Percentiles rank a stretch among this genome's conserved stretches.
These are phyloP conservation scores for Poeciliopsis infans DNA, from an alignment of 2,797 vertebrate species.

Conservation along the genomic window DNA sequence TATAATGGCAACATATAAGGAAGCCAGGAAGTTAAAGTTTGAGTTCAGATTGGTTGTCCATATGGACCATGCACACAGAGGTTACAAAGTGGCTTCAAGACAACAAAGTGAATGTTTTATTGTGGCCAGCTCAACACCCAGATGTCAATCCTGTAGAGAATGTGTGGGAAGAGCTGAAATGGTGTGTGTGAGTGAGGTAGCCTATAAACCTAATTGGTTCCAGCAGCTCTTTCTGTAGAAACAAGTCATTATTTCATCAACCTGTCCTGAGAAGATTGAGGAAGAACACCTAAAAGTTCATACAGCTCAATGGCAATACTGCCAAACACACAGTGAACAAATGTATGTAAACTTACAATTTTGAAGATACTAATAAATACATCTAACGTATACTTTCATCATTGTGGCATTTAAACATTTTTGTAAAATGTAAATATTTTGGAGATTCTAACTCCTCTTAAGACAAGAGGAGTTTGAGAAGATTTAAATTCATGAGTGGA, in stretches of 20 bases:
- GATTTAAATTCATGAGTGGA: too few species aligned
- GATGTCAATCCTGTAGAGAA: background rate
- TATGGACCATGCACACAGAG: too few species aligned
- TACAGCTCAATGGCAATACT: background rate
- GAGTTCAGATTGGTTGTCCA: too few species aligned
- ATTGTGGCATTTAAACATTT: too few species aligned
- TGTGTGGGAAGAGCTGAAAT: background rate
- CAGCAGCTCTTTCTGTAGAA: background rate
- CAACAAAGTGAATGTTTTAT: too few species aligned
- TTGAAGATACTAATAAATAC: background rate
- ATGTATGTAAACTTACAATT: background rate
- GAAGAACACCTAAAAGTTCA: background rate
- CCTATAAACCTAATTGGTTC: background rate
- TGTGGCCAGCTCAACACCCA: too few species aligned
- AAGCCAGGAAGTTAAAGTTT: too few species aligned
- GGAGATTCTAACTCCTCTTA: too few species aligned
- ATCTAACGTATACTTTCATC: too few species aligned
- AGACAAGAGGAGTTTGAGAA: too few species aligned
- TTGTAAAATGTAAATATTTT: too few species aligned
- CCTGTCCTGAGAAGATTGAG: background rate
- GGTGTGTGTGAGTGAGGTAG: background rate
- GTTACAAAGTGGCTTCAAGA: too few species aligned
- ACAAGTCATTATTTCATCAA: background rate
- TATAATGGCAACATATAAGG: background rate
- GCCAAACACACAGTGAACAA: background rate